Conservation (phyloP, 2,888 invertebrate species). For the Lacanobia wlatinum region DNA sequence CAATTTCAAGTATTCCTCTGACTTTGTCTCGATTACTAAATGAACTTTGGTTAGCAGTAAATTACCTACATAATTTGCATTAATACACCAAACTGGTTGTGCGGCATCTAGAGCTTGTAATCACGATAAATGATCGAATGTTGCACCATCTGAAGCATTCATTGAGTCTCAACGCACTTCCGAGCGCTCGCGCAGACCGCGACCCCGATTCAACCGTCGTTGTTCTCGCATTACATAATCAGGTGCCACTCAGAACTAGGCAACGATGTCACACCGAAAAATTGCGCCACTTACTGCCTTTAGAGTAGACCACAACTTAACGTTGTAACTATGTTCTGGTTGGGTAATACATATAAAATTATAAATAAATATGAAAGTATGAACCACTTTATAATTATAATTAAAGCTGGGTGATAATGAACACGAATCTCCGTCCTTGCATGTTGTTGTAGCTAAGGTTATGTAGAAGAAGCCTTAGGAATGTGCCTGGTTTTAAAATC, state of each 20-base stretch:
- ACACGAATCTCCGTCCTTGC: neutral
- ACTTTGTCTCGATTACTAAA: conserved; percentile 6
- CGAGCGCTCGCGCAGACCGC: conserved; percentile 82
- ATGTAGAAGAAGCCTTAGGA: neutral
- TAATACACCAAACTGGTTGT: conserved; percentile 35
- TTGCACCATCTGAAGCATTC: conserved; percentile 70
- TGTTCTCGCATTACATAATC: conserved; percentile 89
- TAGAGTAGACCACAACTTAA: conserved; percentile 63
- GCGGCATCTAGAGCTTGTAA: conserved; percentile 55
- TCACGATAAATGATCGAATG: conserved; percentile 67
- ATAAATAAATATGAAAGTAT: conserved; percentile 24
- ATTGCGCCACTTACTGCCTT: conserved; percentile 86
- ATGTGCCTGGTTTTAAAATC: conserved; percentile 2
- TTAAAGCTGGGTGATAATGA: neutral
- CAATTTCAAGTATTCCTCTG: neutral
- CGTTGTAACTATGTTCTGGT: conserved; percentile 58
- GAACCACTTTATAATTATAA: conserved; percentile 19
- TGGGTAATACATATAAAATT: conserved; percentile 55
- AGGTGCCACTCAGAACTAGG: conserved; percentile 88
- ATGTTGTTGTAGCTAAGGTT: neutral
- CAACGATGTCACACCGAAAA: conserved; percentile 90
- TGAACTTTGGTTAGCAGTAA: conserved; percentile 7
- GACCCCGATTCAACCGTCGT: conserved; percentile 87
- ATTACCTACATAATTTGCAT: conserved; percentile 56
- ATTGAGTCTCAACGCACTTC: conserved; percentile 78